Percentiles rank a stretch among this genome's conserved stretches.
These are phyloP conservation scores for Aleiodes leptofemur DNA, from an alignment of 2,888 invertebrate species.

Conservation along the genomic window DNA sequence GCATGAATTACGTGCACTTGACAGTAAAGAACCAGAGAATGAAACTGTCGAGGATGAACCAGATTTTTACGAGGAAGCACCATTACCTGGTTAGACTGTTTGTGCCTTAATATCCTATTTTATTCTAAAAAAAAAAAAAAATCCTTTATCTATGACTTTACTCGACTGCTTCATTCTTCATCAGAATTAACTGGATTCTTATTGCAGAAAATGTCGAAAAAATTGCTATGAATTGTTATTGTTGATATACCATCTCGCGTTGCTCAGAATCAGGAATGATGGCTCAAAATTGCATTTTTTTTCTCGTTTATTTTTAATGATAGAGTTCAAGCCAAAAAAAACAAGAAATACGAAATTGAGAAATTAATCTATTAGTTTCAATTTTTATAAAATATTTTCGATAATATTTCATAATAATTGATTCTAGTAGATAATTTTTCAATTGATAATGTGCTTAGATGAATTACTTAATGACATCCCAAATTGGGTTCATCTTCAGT, in stretches of 20 bases:
- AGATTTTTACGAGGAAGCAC: constrained; percentile 95
- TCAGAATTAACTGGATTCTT: background rate
- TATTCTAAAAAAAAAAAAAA: background rate
- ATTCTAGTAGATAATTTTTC: background rate
- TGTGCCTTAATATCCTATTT: constrained; percentile 65
- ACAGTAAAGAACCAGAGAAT: constrained; percentile 88
- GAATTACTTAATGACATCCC: constrained; percentile 13
- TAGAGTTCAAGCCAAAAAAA: too few species aligned
- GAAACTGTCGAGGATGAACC: constrained; percentile 90
- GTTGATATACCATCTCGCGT: too few species aligned
- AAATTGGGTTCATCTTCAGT: constrained; percentile 9
- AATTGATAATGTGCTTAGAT: background rate
- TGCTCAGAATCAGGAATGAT: too few species aligned
- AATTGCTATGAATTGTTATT: too few species aligned
- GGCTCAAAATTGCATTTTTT: too few species aligned
- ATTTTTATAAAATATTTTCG: too few species aligned
- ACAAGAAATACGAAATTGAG: too few species aligned
- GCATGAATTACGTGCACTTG: constrained; percentile 90
- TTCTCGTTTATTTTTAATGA: too few species aligned
- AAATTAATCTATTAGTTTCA: too few species aligned
- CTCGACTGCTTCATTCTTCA: constrained; percentile 14
- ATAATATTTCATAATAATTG: background rate
- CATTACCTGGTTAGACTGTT: constrained; percentile 83
- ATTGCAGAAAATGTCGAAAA: too few species aligned
- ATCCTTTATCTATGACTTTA: background rate